Conservation (phyloP, 2,888 invertebrate genomes). For the Danaus chrysippus region DNA sequence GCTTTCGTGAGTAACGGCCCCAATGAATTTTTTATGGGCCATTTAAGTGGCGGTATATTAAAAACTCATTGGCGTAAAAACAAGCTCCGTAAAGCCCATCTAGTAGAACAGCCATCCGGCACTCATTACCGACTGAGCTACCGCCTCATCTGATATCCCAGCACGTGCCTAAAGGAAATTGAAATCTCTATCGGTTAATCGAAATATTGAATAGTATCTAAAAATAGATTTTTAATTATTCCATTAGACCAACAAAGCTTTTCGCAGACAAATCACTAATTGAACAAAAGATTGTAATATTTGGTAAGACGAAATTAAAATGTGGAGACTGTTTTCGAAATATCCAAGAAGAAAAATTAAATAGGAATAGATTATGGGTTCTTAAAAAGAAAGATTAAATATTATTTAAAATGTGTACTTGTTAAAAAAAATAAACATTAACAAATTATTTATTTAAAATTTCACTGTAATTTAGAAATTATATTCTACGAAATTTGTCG, state of each 20-base stretch:
- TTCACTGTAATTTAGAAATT: no score
- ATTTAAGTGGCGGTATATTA: conserved; percentile 49
- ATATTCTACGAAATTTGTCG: no score
- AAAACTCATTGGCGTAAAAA: conserved; percentile 66
- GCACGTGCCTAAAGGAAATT: conserved; percentile 78
- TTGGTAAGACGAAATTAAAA: no score
- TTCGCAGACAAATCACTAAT: conserved; percentile 5
- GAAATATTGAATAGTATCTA: conserved; percentile 66
- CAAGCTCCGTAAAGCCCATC: conserved; percentile 70
- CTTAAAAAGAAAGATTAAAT: no score
- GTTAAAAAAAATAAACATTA: no score
- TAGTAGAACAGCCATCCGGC: conserved; percentile 75
- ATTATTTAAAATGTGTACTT: no score
- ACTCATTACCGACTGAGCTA: conserved; percentile 74
- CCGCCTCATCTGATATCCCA: conserved; percentile 73
- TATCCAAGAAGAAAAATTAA: no score
- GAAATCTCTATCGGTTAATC: conserved; percentile 78
- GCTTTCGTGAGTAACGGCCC: conserved; percentile 5
- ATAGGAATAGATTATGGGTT: no score
- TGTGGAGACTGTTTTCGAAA: no score
- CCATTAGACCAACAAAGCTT: conserved; percentile 27
- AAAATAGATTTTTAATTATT: conserved; percentile 53
- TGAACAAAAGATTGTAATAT: background rate
- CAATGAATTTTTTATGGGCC: conserved; percentile 14
- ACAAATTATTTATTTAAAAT: no score